Evolutionary conservation across 2,888 invertebrate genomes (phyloP).

Genomic region (Spilosoma lubricipeda): DNA sequence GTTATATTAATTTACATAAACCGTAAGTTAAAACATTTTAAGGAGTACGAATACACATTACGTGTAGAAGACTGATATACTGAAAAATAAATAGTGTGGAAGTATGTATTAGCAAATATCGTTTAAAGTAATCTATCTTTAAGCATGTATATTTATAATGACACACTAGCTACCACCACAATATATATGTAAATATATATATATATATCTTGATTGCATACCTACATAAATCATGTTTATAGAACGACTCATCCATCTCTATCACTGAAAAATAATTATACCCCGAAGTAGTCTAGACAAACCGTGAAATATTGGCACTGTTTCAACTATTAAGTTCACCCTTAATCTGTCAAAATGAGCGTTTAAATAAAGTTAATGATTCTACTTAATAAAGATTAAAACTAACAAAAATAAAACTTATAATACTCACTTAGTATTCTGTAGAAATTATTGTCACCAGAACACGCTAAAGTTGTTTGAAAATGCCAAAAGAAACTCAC

Average conservation of each 20-base stretch:
- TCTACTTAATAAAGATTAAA: too few species aligned
- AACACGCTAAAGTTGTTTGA: conserved; percentile 64
- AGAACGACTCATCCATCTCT: conserved; percentile 32
- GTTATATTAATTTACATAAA: background rate
- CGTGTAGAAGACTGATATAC: background rate
- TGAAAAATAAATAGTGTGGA: background rate
- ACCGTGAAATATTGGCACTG: conserved; percentile 33
- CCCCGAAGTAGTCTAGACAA: conserved; percentile 30
- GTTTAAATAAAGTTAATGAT: background rate
- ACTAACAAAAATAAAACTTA: too few species aligned
- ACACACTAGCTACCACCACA: background rate
- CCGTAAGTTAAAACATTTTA: background rate
- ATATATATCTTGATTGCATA: background rate
- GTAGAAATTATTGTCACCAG: conserved; percentile 79
- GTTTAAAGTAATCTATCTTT: background rate
- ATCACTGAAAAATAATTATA: conserved; percentile 42
- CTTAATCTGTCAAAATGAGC: conserved; percentile 24
- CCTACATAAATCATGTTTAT: conserved; percentile 25
- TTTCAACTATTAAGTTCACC: conserved; percentile 36
- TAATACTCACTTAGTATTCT: conserved; percentile 71
- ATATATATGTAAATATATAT: too few species aligned
- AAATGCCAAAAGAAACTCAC: conserved; percentile 65
- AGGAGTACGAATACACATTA: background rate
- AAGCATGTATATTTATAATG: background rate
- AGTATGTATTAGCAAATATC: background rate